Evolutionary conservation across 1,140 invertebrate species (phyloP).

Genomic region (Pseudoatta argentina): DNA sequence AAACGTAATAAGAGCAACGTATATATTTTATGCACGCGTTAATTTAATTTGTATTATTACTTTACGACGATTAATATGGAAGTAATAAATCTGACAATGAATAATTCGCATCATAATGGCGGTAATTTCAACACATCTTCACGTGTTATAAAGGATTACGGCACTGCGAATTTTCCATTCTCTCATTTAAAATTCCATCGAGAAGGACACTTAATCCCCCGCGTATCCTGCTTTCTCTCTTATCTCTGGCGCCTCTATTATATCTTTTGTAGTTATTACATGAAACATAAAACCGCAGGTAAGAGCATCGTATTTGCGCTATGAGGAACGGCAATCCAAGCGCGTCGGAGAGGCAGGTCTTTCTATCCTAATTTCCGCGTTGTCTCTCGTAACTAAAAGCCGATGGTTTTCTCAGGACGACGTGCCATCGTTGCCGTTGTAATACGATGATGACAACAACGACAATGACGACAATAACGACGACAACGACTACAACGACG

Average conservation of each 20-base stretch:
- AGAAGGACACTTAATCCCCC: constrained; percentile 6
- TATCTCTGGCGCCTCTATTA: background rate
- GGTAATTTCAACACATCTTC: background rate
- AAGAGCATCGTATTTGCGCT: constrained; percentile 8
- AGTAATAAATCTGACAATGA: background rate
- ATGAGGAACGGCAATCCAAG: constrained; percentile 23
- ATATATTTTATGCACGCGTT: background rate
- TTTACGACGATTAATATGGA: background rate
- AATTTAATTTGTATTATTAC: background rate
- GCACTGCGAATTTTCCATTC: constrained; percentile 4
- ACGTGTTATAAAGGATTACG: background rate
- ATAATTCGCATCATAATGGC: background rate
- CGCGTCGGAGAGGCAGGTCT: constrained; percentile 2
- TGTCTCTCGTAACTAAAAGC: constrained; percentile 41
- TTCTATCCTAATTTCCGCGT: constrained; percentile 49
- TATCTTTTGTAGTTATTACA: constrained; percentile 25
- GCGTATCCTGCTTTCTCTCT: constrained; percentile 8
- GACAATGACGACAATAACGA: background rate
- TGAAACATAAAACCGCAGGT: constrained; percentile 29
- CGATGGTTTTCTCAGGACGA: constrained; percentile 57
- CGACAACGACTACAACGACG: background rate
- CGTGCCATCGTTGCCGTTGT: constrained; percentile 34
- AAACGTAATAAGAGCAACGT: background rate
- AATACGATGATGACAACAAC: constrained; percentile 15
- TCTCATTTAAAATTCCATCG: constrained; percentile 21